Evolutionary conservation across 2,888 invertebrate species (phyloP), one percentile per base, ranked within the genome.

Genomic region (Drosophila paramelanica): DNA sequence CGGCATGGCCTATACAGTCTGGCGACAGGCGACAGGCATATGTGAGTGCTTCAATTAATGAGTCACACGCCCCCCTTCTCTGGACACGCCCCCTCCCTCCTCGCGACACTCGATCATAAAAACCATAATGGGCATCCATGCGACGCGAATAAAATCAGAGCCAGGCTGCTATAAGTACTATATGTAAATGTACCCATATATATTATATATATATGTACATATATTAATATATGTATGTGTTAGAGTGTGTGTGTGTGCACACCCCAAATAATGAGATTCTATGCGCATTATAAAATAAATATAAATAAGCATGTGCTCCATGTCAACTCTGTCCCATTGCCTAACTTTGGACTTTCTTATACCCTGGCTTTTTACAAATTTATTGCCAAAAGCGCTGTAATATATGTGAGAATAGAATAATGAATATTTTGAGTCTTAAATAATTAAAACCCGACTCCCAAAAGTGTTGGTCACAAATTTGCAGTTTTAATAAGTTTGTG

Each of bases 141-240:
- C 60, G 67, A 51, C 17, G 58, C 47, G 64, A 64, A 77, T 73
- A 57, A 76, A 76, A 73, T 76, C 75, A 73, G 46, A 52, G 77
- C 60, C 41, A 67, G 77, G 47, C 62, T 43, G 27, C 33, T 49
- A 41, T 51, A 56, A 52, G 31, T 45, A 31, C 46, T 31, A 52
- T 17, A 50, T 33, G 33, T 33, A 33, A 33, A 33, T 33, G 11
- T 33, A 2, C 10, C 33, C 10, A 31, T 31, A 39, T 17, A 43
- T 23, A 39, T 8, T 42, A 27, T 33, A 45, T 42, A 53, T 49
- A 38, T 67, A 41, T 27, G 47, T 20, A 51, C 36, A 41, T 42
- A 38, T 51, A 33, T 69, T 49, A 65, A 27, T 46, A 36, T 20
- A 20, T 57, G 20, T 42, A 41, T 31, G 23, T 36, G 14, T 43